phyloP scores from a whole-genome alignment of 2,888 invertebrate species.

The Mythimna impura region DNA sequence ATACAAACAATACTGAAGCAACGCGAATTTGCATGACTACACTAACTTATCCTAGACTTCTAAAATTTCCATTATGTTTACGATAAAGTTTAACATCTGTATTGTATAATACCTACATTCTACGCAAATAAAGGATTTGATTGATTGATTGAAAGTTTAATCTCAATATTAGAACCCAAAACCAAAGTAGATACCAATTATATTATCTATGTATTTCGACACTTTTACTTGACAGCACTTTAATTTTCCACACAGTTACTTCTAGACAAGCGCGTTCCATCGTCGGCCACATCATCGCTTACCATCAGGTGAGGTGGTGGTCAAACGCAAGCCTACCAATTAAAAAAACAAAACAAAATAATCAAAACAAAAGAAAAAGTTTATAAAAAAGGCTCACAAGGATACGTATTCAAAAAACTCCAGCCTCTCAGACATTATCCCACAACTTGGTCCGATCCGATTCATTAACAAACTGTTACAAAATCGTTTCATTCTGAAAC shows the following conservation, averaged over 20 bases:
- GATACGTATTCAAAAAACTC: constrained; percentile 36
- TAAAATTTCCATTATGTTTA: background rate
- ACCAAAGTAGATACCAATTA: constrained; percentile 8
- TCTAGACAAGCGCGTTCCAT: too few relatives aligned
- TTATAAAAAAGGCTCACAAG: constrained; percentile 22
- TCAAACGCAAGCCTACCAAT: too few relatives aligned
- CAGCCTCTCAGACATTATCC: constrained; percentile 24
- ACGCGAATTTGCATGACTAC: too few relatives aligned
- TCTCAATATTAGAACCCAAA: constrained; percentile 1
- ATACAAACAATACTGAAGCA: background rate
- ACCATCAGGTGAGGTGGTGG: too few relatives aligned
- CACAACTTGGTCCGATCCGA: constrained; percentile 56
- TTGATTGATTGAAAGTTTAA: background rate
- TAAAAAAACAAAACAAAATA: too few relatives aligned
- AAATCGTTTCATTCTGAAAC: constrained; percentile 60
- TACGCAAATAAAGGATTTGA: too few relatives aligned
- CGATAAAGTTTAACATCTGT: too few relatives aligned
- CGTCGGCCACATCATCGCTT: too few relatives aligned
- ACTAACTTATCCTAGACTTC: too few relatives aligned
- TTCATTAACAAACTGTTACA: constrained; percentile 65
- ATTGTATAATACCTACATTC: too few relatives aligned
- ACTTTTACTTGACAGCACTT: constrained; percentile 21
- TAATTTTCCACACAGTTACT: constrained; percentile 7
- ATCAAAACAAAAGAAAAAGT: too few relatives aligned
- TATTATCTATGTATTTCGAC: constrained; percentile 20